Conservation (phyloP, 2,113 vertebrate genomes). For the Mola mola region DNA sequence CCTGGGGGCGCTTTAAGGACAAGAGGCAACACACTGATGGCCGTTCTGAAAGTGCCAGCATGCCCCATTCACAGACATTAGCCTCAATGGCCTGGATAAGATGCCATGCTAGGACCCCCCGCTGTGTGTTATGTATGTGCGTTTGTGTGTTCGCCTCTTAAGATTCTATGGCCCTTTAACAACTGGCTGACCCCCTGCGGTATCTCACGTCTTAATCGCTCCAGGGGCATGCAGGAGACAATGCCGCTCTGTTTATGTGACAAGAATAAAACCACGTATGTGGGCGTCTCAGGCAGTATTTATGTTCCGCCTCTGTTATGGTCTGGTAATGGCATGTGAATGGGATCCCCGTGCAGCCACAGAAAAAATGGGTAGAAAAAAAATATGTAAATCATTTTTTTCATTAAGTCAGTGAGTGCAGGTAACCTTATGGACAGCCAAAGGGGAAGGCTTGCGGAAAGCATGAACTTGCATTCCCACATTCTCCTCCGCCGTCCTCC, state of each 20-base stretch:
- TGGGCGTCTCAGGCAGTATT: slow-evolving; percentile 12
- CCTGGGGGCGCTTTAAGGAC: slow-evolving; percentile 55
- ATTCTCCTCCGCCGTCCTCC: neutral
- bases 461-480: slow-evolving; percentile 23
- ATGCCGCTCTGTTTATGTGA: slow-evolving; percentile 64
- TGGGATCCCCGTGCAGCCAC: neutral
- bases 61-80: slow-evolving; percentile 79
- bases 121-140: slow-evolving; percentile 58
- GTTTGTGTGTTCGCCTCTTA: slow-evolving; percentile 47
- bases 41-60: slow-evolving; percentile 56
- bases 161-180: slow-evolving; percentile 60
- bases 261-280: slow-evolving; percentile 40
- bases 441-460: slow-evolving; percentile 7
- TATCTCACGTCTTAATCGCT: slow-evolving; percentile 64
- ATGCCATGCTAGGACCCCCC: slow-evolving; percentile 67
- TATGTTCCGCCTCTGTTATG: slow-evolving; percentile 45
- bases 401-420: slow-evolving; percentile 15
- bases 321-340: slow-evolving; percentile 40
- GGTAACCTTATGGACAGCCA: slow-evolving; percentile 14
- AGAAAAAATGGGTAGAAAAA: neutral
- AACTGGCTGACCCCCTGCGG: slow-evolving; percentile 36
- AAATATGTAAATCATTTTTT: slow-evolving; percentile 18
- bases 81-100: slow-evolving; percentile 73
- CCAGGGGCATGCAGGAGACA: slow-evolving; percentile 51
- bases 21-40: slow-evolving; percentile 19